Percentiles rank a stretch among this genome's conserved stretches.
Evolutionary conservation across 2,797 vertebrate species (phyloP).

Genomic region (Urophycis tenuis): DNA sequence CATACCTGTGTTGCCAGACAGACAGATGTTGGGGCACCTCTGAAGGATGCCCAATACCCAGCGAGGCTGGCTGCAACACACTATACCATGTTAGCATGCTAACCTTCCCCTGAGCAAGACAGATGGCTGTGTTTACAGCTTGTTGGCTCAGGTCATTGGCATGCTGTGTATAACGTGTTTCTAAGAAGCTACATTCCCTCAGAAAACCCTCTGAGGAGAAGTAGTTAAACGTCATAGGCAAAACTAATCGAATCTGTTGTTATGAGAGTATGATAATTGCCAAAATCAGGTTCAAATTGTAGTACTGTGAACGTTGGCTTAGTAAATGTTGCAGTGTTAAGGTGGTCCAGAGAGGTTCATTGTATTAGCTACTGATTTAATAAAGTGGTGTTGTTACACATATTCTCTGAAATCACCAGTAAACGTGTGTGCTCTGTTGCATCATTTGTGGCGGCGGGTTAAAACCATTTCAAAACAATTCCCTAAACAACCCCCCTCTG

Average conservation of each 20-base stretch:
- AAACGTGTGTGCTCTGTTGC: not conserved
- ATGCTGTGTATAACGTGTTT: conserved; percentile 9
- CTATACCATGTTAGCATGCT: conserved; percentile 12
- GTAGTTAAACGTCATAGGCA: conserved; percentile 6
- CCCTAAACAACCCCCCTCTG: not conserved
- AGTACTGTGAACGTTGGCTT: not conserved
- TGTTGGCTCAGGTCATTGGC: not conserved
- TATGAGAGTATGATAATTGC: not conserved
- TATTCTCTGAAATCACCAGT: not conserved
- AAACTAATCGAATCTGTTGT: not conserved
- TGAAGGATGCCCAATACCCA: not conserved
- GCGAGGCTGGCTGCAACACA: not conserved
- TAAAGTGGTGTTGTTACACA: not conserved
- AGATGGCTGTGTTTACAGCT: conserved; percentile 11
- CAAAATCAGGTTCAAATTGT: not conserved
- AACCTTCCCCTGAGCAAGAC: not conserved
- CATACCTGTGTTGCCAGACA: not conserved
- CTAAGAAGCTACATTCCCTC: not conserved
- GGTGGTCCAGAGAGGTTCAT: not conserved
- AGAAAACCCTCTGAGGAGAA: not conserved
- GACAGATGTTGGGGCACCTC: not conserved
- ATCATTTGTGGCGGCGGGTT: not conserved
- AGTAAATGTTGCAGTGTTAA: not conserved
- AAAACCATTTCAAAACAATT: not conserved
- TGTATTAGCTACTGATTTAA: not conserved